These are phyloP conservation scores for Typhlomys cinereus DNA, from an alignment of 2,113 vertebrate species.

Conservation along the genomic window DNA sequence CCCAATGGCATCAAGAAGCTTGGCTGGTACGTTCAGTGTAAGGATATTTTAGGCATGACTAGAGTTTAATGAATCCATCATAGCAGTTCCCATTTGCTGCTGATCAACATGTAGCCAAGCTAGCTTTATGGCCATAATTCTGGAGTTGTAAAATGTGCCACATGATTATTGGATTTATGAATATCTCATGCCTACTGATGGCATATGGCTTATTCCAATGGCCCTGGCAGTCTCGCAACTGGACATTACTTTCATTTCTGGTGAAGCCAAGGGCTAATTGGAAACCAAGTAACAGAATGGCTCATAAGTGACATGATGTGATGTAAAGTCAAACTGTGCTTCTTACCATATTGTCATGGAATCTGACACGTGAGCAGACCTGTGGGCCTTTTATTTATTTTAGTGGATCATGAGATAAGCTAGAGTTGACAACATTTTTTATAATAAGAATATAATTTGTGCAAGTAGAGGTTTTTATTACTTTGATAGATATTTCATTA, in stretches of 20 bases:
- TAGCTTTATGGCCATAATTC: constrained; percentile 41
- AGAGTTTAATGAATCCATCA: neutral
- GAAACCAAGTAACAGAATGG: neutral
- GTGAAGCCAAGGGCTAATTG: constrained; percentile 4
- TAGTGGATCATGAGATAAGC: neutral
- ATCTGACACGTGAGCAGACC: neutral
- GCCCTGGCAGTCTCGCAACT: neutral
- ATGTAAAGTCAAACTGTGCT: neutral
- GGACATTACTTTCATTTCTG: neutral
- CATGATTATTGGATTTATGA: constrained; percentile 21
- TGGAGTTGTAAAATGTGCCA: constrained; percentile 4
- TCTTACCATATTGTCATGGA: neutral
- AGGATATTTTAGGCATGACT: neutral
- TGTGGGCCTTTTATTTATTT: neutral
- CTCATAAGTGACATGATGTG: neutral
- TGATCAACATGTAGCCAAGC: neutral
- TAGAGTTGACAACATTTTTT: neutral
- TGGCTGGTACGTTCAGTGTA: neutral
- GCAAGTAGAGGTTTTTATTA: neutral
- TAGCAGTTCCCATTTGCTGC: neutral
- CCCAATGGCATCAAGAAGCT: neutral
- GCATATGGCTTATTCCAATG: constrained; percentile 1
- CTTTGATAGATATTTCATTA: neutral
- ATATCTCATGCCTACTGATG: neutral
- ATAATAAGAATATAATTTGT: neutral